Percentiles rank a stretch among this genome's conserved stretches.
Evolutionary conservation across 23 tunicate species (phyloP).

Genomic region (Styela plicata): DNA sequence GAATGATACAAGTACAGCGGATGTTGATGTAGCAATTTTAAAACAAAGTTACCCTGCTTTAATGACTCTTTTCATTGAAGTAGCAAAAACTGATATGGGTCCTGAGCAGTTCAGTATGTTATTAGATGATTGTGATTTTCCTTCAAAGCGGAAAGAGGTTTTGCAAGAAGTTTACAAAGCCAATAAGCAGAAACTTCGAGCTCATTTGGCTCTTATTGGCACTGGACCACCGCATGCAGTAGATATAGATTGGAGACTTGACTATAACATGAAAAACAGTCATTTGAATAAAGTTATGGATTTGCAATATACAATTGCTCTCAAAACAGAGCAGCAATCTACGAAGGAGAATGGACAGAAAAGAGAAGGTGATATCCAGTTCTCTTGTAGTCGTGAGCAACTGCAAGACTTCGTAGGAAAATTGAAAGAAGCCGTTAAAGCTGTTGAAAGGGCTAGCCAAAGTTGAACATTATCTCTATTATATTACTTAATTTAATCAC

Average conservation of each 20-base stretch:
- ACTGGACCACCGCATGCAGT: conserved; percentile 40
- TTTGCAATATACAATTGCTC: conserved; percentile 50
- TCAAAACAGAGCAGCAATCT: conserved; percentile 29
- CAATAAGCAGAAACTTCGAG: conserved; percentile 9
- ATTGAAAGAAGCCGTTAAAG: conserved; percentile 84
- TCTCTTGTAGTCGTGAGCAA: conserved; percentile 76
- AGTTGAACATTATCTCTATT: too few species aligned
- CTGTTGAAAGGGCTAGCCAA: conserved; percentile 77
- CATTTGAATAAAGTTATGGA: conserved; percentile 57
- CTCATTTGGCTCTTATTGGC: conserved; percentile 12
- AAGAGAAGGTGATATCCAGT: conserved; percentile 33
- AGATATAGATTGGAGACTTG: conserved; percentile 71
- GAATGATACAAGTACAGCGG: neutral
- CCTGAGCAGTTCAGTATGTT: conserved; percentile 61
- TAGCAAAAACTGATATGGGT: conserved; percentile 57
- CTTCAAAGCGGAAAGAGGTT: conserved; percentile 32
- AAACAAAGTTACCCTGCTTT: conserved; percentile 46
- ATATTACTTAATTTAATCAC: too few species aligned
- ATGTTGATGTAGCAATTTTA: neutral
- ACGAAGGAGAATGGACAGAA: neutral
- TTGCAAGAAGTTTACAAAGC: neutral
- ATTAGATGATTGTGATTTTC: conserved; percentile 67
- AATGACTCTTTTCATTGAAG: conserved; percentile 48
- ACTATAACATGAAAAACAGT: conserved; percentile 76
- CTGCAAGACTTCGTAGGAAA: conserved; percentile 77